Conservation (phyloP, 2,888 invertebrate species). For the Agriopis marginaria region DNA sequence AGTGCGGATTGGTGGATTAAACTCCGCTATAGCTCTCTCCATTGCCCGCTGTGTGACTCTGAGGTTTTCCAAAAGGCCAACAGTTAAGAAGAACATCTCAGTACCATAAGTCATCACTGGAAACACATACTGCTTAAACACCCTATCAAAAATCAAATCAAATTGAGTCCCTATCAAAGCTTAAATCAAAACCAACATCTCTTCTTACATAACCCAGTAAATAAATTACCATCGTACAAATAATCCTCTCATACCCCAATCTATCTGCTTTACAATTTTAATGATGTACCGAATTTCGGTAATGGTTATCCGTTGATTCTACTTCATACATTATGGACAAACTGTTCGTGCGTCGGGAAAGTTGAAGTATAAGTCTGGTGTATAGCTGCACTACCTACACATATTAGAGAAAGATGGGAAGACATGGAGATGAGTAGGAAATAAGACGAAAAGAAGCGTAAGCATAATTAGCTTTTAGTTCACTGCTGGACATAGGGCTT, state of each 20-base stretch:
- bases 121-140: too few relatives aligned
- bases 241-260: slow-evolving; percentile 38
- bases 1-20: too few relatives aligned
- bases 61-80: too few relatives aligned
- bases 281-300: slow-evolving; percentile 57
- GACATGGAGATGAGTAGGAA: not conserved
- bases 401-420: not conserved
- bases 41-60: too few relatives aligned
- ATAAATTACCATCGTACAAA: slow-evolving; percentile 30
- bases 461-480: too few relatives aligned
- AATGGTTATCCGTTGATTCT: slow-evolving; percentile 55
- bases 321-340: slow-evolving; percentile 60
- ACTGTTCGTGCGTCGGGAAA: slow-evolving; percentile 48
- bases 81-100: too few relatives aligned
- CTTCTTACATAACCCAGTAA: slow-evolving; percentile 6
- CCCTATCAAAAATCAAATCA: too few relatives aligned
- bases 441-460: not conserved
- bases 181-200: not conserved
- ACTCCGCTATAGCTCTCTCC: too few relatives aligned
- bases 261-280: slow-evolving; percentile 58
- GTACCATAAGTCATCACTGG: too few relatives aligned
- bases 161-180: not conserved
- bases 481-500: too few relatives aligned
- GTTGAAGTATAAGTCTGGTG: slow-evolving; percentile 56
- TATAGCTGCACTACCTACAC: slow-evolving; percentile 11